These are phyloP conservation scores for Eubucco bourcierii DNA, from an alignment of 2,113 vertebrate species.

Conservation along the genomic window DNA sequence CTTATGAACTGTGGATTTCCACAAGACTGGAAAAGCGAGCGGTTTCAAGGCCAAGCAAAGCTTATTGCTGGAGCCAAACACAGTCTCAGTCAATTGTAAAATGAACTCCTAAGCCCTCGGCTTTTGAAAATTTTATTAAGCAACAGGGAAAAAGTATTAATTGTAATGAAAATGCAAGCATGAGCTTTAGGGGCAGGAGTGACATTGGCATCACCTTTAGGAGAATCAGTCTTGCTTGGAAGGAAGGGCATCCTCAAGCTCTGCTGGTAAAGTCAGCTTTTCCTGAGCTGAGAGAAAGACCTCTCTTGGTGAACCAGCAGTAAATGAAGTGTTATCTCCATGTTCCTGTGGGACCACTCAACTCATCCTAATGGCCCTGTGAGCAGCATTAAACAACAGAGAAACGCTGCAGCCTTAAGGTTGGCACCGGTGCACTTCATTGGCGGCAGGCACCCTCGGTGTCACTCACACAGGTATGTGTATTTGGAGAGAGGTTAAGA, in stretches of 20 bases:
- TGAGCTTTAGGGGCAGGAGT: not conserved
- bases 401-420: accelerated
- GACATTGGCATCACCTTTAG: not conserved
- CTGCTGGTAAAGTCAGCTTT: not conserved
- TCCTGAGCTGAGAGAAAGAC: not conserved
- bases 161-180: not conserved
- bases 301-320: not conserved
- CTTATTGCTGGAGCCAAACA: not conserved
- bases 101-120: conserved; percentile 23
- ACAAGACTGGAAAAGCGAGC: not conserved
- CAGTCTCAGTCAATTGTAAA: not conserved
- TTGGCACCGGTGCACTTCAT: accelerated
- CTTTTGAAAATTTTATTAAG: conserved; percentile 15
- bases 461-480: not conserved
- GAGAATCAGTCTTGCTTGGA: not conserved
- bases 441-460: not conserved
- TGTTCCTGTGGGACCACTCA: accelerated
- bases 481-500: not conserved
- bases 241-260: not conserved
- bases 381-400: not conserved
- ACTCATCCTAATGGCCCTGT: accelerated
- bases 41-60: conserved; percentile 9
- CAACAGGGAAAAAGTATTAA: not conserved
- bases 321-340: not conserved
- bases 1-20: not conserved